Percentiles rank a stretch among this genome's conserved stretches.
These are phyloP conservation scores for Ips nitidus DNA, from an alignment of 1,140 invertebrate species.

Conservation along the genomic window DNA sequence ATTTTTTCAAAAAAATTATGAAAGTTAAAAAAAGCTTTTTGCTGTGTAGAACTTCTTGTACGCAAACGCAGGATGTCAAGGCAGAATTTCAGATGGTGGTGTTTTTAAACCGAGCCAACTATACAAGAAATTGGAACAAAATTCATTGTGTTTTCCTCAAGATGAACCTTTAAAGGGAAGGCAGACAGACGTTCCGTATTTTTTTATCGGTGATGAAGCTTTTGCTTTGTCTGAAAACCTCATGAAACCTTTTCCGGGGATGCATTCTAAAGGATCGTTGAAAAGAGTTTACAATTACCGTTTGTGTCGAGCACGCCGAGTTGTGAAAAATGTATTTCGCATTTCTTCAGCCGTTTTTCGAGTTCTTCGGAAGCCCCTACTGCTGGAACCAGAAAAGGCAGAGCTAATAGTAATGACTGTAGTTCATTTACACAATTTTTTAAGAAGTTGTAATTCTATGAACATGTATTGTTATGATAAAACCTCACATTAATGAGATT, in stretches of 20 bases:
- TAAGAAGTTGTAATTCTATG: too few relatives aligned
- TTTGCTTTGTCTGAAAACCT: slow-evolving; percentile 23
- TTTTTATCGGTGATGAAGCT: slow-evolving; percentile 24
- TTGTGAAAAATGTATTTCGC: slow-evolving; percentile 24
- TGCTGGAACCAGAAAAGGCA: slow-evolving; percentile 4
- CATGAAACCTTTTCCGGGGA: slow-evolving; percentile 25
- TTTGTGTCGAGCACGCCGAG: neutral
- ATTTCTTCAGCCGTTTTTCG: slow-evolving; percentile 11
- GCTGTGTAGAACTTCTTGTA: too few relatives aligned
- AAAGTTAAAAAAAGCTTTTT: too few relatives aligned
- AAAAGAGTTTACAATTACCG: slow-evolving; percentile 23
- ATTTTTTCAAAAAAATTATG: too few relatives aligned
- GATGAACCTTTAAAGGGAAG: too few relatives aligned
- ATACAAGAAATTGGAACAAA: too few relatives aligned
- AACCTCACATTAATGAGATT: too few relatives aligned
- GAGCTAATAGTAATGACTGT: slow-evolving; percentile 2
- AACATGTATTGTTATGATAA: too few relatives aligned
- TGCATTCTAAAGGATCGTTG: slow-evolving; percentile 14
- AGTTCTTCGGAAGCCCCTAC: neutral
- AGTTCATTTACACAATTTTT: slow-evolving; percentile 17
- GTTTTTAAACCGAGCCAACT: too few relatives aligned
- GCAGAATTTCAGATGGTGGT: too few relatives aligned
- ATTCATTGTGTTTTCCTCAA: too few relatives aligned
- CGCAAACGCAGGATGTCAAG: too few relatives aligned
- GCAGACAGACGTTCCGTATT: slow-evolving; percentile 6